A percentile compares a stretch with the other conserved stretches of the same genome.
Conservation (phyloP, 1,140 invertebrate species). For the Steinernema khuongi region DNA sequence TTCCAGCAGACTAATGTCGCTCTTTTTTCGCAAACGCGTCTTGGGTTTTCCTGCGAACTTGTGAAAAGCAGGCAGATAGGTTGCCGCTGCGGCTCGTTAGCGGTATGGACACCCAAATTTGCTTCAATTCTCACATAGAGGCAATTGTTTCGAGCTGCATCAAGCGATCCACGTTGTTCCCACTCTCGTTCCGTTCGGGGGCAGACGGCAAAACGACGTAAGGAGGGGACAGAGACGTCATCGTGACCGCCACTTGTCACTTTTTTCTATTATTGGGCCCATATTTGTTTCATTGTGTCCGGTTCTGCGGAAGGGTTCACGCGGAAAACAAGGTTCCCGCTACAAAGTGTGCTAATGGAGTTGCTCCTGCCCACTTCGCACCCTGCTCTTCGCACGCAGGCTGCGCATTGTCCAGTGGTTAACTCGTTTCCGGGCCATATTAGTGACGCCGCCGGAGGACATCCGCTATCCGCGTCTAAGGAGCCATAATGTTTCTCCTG, state of each 20-base stretch:
- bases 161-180: background rate
- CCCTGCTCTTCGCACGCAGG: background rate
- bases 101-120: background rate
- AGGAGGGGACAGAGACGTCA: no score
- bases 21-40: no score
- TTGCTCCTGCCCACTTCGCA: background rate
- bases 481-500: background rate
- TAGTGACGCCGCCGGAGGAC: background rate
- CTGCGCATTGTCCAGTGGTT: background rate
- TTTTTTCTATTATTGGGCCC: no score
- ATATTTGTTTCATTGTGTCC: no score
- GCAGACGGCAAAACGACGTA: no score
- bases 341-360: background rate
- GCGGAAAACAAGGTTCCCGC: no score
- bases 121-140: background rate
- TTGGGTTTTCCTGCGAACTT: no score
- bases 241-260: no score
- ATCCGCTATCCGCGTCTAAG: background rate
- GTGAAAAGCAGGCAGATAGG: background rate
- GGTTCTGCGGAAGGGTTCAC: no score
- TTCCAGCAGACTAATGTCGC: no score
- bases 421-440: slow-evolving; percentile 6
- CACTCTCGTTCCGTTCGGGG: background rate
- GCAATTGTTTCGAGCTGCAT: background rate
- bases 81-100: background rate